Evolutionary conservation across 2,113 vertebrate genomes (phyloP), one percentile per base, ranked within the genome.

Genomic region (Nipponia nippon): DNA sequence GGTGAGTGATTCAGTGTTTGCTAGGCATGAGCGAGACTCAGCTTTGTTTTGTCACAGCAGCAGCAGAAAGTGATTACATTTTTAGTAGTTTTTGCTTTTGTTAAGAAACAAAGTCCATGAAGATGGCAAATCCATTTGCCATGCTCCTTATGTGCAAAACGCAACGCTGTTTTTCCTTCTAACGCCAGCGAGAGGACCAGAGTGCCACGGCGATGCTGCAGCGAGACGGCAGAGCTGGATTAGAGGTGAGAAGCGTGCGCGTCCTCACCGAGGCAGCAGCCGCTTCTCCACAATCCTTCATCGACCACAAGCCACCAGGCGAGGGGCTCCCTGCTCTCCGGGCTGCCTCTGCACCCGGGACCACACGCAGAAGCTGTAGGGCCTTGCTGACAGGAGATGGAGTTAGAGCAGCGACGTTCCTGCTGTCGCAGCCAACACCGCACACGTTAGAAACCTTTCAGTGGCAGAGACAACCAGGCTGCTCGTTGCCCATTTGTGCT

Each of bases 101-200:
- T 90, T 63, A 7, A 18, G 26, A 53, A 62, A 40, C 32, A 32
- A 79, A 72, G 30, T 23, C 91, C 66, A 11, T 2, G 30, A 52
- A 79, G 71, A 32, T 0, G 11, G 21, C 83, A 53, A 79, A 90
- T 75, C 79, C 86, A 26, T 92, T 85, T 2, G 34, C 69, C 61
- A 63, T 11, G 89, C 69, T 81, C 85, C 55, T 65, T 16, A 7
- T 5, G 21, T 3, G 30, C 52, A 23, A 52, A 78, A 15, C 2
- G 0, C 16, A 3, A 30, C 0, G 2, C 1, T 42, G 50, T n/a
- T 53, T 38, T 40, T 58, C 86, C 70, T 65, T 7, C 70, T 6
- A 2, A 18, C 6, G 40, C 58, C 67, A 13, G 69, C 1, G 7
- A 76, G 36, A 38, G 77, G 67, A 42, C 47, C 22, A 1, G 46